Base-by-base conservation (phyloP, 1,140 invertebrate genomes). In the Drosophila repleta region DNA sequence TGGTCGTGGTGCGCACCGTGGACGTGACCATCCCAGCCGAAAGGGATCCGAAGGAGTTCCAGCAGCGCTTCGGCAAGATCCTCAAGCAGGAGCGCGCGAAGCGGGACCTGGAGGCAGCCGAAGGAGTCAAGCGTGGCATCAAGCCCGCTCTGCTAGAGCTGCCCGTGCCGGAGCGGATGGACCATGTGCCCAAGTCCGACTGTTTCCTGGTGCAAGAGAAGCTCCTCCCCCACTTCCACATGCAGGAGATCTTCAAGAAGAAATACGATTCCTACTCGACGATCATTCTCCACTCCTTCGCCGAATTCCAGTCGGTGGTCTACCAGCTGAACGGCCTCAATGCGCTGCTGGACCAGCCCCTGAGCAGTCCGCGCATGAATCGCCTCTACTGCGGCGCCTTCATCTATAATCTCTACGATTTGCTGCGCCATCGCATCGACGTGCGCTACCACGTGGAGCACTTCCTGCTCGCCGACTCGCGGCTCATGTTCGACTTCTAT, bases 371-470 rank as follows among this genome's bases (percentile, higher is more conserved):
- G 35, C 90, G 91, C 37, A 92, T 95, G 81, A 93, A 92, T 45
- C 93, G 94, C 74, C 92, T 94, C 49, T 96, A 93, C 71, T 95
- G 96, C 92, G 96, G 96, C 0, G 95, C 95, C 6, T 94, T 96
- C 83, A 74, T 96, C 3, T 96, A 96, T 76, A 96, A 96, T 93
- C 91, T 96, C 7, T 94, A 93, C 74, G 82, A 91, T 49, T 93
- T 94, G 75, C 92, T 96, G 51, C 93, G 93, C 60, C 92, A 91
- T 55, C 93, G 94, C 11, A 51, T 75, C 1, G 91, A 95, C 78
- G 90, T 94, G 3, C 76, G 92, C 20, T 74, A 65, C 29, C 95
- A 94, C 81, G 80, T 95, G 11, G 88, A 92, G 41, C 81, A 92
- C 37, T 88, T 80, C 79, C 93, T 81, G 48, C 94, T 57, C 75